phyloP scores from a whole-genome alignment of 2,888 invertebrate genomes.

The Sinodicranocentrus sp. region DNA sequence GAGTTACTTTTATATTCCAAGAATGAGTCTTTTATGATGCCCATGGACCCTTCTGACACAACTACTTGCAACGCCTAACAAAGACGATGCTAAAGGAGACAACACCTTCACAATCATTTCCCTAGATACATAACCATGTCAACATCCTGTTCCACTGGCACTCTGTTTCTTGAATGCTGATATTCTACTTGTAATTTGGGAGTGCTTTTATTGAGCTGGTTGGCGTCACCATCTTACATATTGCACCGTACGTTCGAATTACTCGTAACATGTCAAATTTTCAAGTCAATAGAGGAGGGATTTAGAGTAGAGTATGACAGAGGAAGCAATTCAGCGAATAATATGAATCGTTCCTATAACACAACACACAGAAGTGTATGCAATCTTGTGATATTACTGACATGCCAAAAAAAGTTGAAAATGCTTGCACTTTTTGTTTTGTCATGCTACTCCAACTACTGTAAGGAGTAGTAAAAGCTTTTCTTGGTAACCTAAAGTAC shows the following conservation, averaged over 20 bases:
- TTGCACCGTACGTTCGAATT: not conserved
- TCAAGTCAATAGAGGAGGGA: conserved; percentile 59
- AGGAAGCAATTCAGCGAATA: conserved; percentile 9
- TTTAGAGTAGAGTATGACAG: conserved; percentile 40
- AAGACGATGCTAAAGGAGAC: conserved; percentile 8
- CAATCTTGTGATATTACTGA: too few species aligned
- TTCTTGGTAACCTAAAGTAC: conserved; percentile 48
- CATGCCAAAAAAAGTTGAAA: too few species aligned
- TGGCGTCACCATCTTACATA: conserved; percentile 29
- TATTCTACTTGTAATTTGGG: conserved; percentile 48
- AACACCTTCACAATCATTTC: conserved; percentile 38
- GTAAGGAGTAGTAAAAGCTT: conserved; percentile 55
- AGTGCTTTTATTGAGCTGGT: conserved; percentile 53
- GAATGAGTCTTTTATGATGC: conserved; percentile 36
- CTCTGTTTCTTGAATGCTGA: conserved; percentile 26
- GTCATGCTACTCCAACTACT: too few species aligned
- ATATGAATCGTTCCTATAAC: not conserved
- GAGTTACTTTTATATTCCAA: conserved; percentile 38
- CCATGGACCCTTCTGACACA: conserved; percentile 25
- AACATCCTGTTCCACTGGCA: conserved; percentile 1
- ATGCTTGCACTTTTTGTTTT: not conserved
- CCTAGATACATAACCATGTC: conserved; percentile 20
- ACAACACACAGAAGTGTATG: too few species aligned
- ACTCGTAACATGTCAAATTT: conserved; percentile 37
- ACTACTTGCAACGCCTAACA: not conserved